phyloP scores from a whole-genome alignment of 2,797 vertebrate genomes.

The Phrynocephalus vlangalii region DNA sequence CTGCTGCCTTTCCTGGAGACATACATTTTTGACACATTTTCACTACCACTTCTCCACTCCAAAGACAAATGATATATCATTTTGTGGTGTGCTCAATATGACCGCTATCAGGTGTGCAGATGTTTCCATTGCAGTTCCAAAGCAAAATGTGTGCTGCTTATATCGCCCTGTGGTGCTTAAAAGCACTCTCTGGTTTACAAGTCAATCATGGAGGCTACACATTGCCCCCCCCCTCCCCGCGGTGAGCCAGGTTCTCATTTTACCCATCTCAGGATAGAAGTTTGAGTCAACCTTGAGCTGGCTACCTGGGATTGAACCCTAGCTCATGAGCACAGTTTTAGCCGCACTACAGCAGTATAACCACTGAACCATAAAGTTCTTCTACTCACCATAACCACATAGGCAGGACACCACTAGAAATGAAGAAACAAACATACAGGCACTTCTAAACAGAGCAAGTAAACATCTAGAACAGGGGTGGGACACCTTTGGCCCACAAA shows the following conservation, averaged over 20 bases:
- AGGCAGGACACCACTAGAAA: background rate
- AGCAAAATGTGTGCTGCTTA: background rate
- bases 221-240: no score
- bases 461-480: no score
- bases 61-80: constrained; percentile 45
- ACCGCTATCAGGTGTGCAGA: constrained; percentile 21
- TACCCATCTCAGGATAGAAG: no score
- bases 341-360: no score
- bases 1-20: constrained; percentile 50
- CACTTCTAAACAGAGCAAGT: background rate
- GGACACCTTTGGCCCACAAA: no score
- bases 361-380: no score
- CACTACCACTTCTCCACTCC: constrained; percentile 15
- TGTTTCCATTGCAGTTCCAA: constrained; percentile 14
- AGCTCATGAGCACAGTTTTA: no score
- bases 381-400: no score
- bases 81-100: background rate
- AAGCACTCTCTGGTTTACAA: background rate
- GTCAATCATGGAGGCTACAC: no score
- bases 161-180: constrained; percentile 2
- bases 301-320: no score
- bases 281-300: no score
- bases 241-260: no score
- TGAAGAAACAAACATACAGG: background rate
- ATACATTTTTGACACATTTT: constrained; percentile 44